Base-by-base conservation (phyloP, 1,140 invertebrate species). In the Drosophila teissieri region DNA sequence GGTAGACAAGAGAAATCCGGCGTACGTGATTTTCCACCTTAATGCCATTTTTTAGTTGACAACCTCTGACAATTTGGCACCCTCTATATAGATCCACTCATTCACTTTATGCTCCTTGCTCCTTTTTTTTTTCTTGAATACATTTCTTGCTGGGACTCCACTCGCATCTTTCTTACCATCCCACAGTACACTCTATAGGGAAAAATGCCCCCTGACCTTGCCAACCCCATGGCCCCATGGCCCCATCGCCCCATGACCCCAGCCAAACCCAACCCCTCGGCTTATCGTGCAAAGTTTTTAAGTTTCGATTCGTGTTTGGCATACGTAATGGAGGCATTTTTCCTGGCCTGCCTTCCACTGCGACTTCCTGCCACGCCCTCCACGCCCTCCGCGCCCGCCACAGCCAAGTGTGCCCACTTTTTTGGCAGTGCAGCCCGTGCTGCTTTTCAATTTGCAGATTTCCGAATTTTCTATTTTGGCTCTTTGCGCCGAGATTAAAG, bases 1-100 rank as follows among this genome's bases (percentile, higher is more conserved):
- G 44, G 51, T 42, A 57, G 67, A 70, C 64, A 77, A 57, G 44
- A 67, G 78, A 80, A 85, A 85, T 86, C 82, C 82, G 82, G 82
- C 78, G 82, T 85, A 85, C 82, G 82, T 86, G 82, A 85, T 85
- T 85, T 85, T 80, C 82, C 75, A 80, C 81, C 82, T 86, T 85
- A 85, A 85, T 85, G 82, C 82, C 74, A 70, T 67, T 78, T 80
- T 84, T 77, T 78, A 69, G 77, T 78, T 85, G 77, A 85, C 81
- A 84, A 77, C 58, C 67, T 85, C 73, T 85, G 81, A 85, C 78
- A 81, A 85, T 85, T 86, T 86, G 78, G 74, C 78, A 80, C 77
- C 65, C 81, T 58, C 73, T 64, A 64, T 76, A 44, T 48, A 46
- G 48, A 44, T 77, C 75, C 77, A 65, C 80, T 76, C 56, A 83